phyloP scores from a whole-genome alignment of 2,797 vertebrate species.

The Champsocephalus gunnari region DNA sequence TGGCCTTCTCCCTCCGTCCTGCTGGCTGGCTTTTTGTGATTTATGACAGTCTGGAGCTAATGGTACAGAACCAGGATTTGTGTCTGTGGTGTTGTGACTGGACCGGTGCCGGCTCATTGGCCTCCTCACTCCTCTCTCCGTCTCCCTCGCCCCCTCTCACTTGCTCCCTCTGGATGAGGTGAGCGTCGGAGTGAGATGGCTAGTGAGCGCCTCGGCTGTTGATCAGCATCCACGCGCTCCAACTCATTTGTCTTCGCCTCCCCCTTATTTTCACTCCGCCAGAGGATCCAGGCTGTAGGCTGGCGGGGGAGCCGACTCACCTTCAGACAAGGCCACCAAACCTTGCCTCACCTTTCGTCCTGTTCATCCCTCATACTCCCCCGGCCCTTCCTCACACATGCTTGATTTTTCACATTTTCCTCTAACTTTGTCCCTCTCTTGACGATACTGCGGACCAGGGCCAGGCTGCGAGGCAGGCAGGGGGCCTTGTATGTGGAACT shows the following conservation, averaged over 20 bases:
- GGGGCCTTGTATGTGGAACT: constrained; percentile 74
- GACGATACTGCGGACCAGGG: constrained; percentile 66
- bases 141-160: constrained; percentile 26
- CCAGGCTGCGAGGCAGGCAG: constrained; percentile 63
- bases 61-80: constrained; percentile 82
- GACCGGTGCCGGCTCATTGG: constrained; percentile 77
- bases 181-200: constrained; percentile 58
- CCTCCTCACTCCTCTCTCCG: constrained; percentile 43
- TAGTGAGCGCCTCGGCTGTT: constrained; percentile 59
- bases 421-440: constrained; percentile 35
- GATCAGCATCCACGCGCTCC: constrained; percentile 65
- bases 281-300: constrained; percentile 58
- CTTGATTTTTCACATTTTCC: constrained; percentile 11
- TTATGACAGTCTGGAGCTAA: constrained; percentile 79
- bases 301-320: constrained; percentile 73
- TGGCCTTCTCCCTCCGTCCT: constrained; percentile 64
- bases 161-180: constrained; percentile 53
- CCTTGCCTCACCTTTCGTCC: constrained; percentile 71
- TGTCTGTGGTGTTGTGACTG: constrained; percentile 80
- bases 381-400: constrained; percentile 18
- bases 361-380: constrained; percentile 52
- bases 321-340: constrained; percentile 83
- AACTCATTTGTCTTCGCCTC: constrained; percentile 79
- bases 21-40: constrained; percentile 67
- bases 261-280: constrained; percentile 40